These are phyloP conservation scores for Ypsolopha sequella DNA, from an alignment of 2,888 invertebrate species.

Conservation along the genomic window DNA sequence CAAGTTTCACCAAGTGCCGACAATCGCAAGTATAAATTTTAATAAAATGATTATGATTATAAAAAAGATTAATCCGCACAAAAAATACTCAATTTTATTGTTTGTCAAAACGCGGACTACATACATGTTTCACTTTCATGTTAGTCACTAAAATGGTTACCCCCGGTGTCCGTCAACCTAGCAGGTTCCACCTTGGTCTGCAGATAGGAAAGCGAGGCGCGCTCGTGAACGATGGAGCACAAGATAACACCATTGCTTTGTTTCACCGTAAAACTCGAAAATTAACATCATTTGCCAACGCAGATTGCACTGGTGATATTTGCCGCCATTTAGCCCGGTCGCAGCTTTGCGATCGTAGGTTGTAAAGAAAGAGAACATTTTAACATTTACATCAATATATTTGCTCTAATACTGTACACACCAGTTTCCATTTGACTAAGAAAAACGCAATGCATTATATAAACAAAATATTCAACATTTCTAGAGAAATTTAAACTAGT, in stretches of 20 bases:
- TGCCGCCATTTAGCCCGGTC: not conserved
- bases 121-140: constrained; percentile 3
- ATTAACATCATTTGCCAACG: constrained; percentile 70
- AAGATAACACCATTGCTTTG: constrained; percentile 57
- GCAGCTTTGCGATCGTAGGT: no score
- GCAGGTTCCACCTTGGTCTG: constrained; percentile 29
- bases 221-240: constrained; percentile 59
- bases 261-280: constrained; percentile 66
- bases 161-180: constrained; percentile 11
- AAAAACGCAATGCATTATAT: constrained; percentile 25
- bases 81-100: no score
- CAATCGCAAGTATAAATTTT: no score
- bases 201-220: constrained; percentile 26
- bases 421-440: constrained; percentile 31
- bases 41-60: no score
- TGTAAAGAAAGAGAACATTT: no score
- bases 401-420: constrained; percentile 59
- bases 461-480: constrained; percentile 28
- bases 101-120: no score
- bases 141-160: constrained; percentile 6
- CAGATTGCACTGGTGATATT: constrained; percentile 49
- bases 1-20: no score
- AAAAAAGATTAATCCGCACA: no score
- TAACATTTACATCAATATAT: constrained; percentile 41
- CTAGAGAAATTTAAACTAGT: no score